phyloP scores from a whole-genome alignment of 2,888 invertebrate genomes.

The Cremastinae sp. region DNA sequence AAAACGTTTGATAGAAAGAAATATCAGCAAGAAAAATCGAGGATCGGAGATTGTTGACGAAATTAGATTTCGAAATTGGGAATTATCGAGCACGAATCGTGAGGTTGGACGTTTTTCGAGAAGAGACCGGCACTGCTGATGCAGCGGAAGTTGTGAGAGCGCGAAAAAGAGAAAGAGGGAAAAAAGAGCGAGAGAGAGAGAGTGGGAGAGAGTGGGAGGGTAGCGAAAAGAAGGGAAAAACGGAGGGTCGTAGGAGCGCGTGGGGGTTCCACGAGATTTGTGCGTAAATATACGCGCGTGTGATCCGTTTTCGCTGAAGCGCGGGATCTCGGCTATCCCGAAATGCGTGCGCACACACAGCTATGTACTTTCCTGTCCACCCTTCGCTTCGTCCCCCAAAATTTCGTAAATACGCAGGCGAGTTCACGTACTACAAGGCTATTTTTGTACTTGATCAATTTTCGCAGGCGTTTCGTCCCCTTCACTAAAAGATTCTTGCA shows the following conservation, averaged over 20 bases:
- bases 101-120: constrained; percentile 35
- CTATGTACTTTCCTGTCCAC: constrained; percentile 28
- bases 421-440: not conserved
- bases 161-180: constrained; percentile 38
- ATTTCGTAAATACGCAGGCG: not conserved
- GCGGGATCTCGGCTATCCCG: constrained; percentile 64
- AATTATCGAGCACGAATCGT: not conserved
- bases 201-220: constrained; percentile 49
- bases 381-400: constrained; percentile 22
- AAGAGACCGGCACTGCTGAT: constrained; percentile 47
- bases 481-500: no score
- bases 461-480: no score
- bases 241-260: constrained; percentile 64
- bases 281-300: constrained; percentile 66
- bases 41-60: no score
- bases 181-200: constrained; percentile 16
- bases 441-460: no score
- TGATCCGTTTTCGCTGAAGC: constrained; percentile 55
- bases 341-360: constrained; percentile 48
- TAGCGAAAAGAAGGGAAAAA: constrained; percentile 64
- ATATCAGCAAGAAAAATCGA: no score
- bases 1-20: no score
- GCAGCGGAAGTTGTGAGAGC: constrained; percentile 46
- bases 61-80: no score
- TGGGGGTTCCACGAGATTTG: constrained; percentile 63